Percentiles rank a stretch among this genome's conserved stretches.
phyloP scores from a whole-genome alignment of 2,797 vertebrate species.

The Rousettus madagascariensis region DNA sequence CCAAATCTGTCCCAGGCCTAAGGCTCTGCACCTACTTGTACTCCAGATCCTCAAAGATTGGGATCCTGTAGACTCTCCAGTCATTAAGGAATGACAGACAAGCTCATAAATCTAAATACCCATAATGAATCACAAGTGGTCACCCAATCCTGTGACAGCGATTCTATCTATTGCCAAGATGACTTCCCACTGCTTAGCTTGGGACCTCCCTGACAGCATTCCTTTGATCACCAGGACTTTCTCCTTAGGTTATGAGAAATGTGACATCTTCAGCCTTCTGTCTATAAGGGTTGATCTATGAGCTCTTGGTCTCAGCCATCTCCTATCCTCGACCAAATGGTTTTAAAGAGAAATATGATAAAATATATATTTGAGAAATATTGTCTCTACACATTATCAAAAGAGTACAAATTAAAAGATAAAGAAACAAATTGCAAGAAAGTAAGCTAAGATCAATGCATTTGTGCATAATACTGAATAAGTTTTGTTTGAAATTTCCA shows the following conservation, averaged over 20 bases:
- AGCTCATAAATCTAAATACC: background rate
- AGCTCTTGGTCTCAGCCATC: background rate
- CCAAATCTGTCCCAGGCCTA: background rate
- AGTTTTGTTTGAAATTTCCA: background rate
- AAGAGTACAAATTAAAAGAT: conserved; percentile 21
- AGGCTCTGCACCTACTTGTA: background rate
- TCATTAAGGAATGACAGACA: background rate
- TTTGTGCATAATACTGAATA: background rate
- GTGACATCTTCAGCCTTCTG: background rate
- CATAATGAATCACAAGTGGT: background rate
- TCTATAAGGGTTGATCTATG: background rate
- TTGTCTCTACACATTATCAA: background rate
- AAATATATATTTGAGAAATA: background rate
- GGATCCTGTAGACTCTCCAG: background rate
- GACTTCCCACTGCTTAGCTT: background rate
- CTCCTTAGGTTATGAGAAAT: background rate
- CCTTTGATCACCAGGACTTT: background rate
- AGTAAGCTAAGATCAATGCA: background rate
- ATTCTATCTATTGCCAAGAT: background rate
- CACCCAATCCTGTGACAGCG: background rate
- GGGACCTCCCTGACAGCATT: background rate
- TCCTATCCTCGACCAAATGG: background rate
- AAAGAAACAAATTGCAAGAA: background rate
- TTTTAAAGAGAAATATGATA: background rate
- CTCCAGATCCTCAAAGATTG: background rate